Base-by-base conservation (phyloP, 2,113 vertebrate species). In the Actenoides lindsayi region DNA sequence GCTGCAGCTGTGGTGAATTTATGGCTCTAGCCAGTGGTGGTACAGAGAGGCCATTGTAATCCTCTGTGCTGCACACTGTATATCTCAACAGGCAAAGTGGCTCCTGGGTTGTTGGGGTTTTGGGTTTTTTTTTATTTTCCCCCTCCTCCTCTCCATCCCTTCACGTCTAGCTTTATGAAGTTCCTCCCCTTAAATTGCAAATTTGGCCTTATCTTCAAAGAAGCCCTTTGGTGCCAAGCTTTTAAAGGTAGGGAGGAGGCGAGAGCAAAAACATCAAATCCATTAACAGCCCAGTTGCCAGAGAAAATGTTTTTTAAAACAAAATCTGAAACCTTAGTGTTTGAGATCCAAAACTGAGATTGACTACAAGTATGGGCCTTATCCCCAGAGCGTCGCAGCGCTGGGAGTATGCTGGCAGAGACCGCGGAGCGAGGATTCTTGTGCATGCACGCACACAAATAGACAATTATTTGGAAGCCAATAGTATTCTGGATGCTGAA, bases 121-220 rank as follows among this genome's bases (percentile, higher is more conserved):
- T 33, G 37, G 28, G 5, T 37, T 54, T 31, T 27, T 39, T 41
- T 60, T 24, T 16, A 27, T 11, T 4, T 1, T 2, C 5, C 46
- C 23, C 53, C 64, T 48, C 59, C 78, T 68, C 63, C 62, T 70
- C 71, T 95, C 89, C 90, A 91, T 97, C 96, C 97, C 97, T 97
- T 98, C 97, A 98, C 97, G 97, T 98, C 98, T 98, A 98, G 98
- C 97, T 97, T 96, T 94, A 95, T 94, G 94, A 96, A 98, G 96
- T 97, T 93, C 93, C 95, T 96, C 83, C 93, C 91, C 93, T 93
- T 94, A 97, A 97, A 97, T 96, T 92, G 94, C 89, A 91, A 97
- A 96, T 97, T 97, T 98, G 98, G 97, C 96, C 83, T 97, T 98
- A 95, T 97, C 97, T 98, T 98, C 98, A 98, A 98, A 98, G 97